These are phyloP conservation scores for Andrena minutula DNA, from an alignment of 2,888 invertebrate species.

Conservation along the genomic window DNA sequence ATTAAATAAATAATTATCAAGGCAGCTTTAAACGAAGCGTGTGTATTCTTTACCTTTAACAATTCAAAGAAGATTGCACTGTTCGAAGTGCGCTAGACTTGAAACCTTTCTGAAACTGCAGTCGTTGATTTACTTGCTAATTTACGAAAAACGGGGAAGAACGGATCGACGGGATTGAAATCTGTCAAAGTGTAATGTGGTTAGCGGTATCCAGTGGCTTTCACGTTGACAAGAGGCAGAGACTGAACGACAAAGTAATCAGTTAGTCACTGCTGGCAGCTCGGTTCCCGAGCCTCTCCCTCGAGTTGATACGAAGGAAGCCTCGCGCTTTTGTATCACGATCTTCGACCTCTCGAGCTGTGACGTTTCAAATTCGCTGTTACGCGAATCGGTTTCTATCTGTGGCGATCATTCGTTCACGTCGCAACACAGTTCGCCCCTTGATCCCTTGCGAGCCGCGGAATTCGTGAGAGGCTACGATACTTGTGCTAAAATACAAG, in stretches of 20 bases:
- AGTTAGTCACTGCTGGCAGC: conserved; percentile 22
- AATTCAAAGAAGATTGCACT: not conserved
- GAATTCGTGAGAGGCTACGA: not conserved
- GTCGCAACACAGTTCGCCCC: conserved; percentile 17
- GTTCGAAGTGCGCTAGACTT: not conserved
- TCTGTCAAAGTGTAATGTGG: not conserved
- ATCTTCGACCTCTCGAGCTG: conserved; percentile 63
- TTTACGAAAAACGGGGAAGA: not conserved
- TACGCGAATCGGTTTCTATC: conserved; percentile 15
- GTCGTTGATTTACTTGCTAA: not conserved
- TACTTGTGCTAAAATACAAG: not conserved
- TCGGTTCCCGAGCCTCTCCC: conserved; percentile 21
- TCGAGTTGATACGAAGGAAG: conserved; percentile 62
- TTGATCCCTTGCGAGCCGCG: not conserved
- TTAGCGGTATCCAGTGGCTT: not conserved
- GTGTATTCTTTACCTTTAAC: not conserved
- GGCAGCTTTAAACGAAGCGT: not conserved
- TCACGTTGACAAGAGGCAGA: not conserved
- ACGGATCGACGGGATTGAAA: no score
- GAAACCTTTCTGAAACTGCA: not conserved
- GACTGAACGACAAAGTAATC: not conserved
- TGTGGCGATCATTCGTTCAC: conserved; percentile 15
- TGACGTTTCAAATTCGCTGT: conserved; percentile 4
- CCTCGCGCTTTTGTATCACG: conserved; percentile 51
- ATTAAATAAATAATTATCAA: not conserved